Evolutionary conservation across 1,140 invertebrate genomes (phyloP), one percentile per base, ranked within the genome.

Genomic region (Bombus vancouverensis): DNA sequence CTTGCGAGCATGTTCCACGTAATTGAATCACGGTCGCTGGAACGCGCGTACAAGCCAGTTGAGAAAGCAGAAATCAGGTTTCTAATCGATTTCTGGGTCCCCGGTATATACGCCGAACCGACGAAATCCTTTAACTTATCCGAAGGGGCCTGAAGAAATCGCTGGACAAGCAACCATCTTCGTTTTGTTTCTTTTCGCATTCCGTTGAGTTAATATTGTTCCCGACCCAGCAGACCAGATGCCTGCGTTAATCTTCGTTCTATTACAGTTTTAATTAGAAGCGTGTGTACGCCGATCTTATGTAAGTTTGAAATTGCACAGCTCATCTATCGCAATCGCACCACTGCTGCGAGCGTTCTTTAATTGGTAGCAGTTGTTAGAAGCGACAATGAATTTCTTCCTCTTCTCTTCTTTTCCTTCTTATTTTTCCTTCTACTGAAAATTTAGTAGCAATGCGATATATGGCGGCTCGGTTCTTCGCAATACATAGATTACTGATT

Each of bases 11-110:
- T 83, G 82, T 83, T 66, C 73, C 34, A 4, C 37, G 59, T 84
- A 91, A 91, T 90, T 90, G 82, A 91, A 91, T 90, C 90, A 89
- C 81, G 87, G 68, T 85, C 77, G 47, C 70, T 71, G 37, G 39
- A 32, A 81, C 53, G 28, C 37, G 78, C 70, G 66, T 47, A 65
- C 25, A 47, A 73, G 71, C 59, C 3, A 10, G 2, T 5, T 2
- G 28, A 65, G 71, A 28, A 37, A 13, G 1, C 34, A 32, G 62
- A 73, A 81, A 59, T 65, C 71, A 57, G 39, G 65, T 78, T 78
- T 84, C 82, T 84, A 84, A 84, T 71, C 75, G 74, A 84, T 59
- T 78, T 78, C 47, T 71, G 62, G 42, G 6, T 3, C 34, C 13
- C 12, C 1, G 15, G 10, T 18, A 25, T 18, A 25, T 13, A n/a